These are phyloP conservation scores for Australoheros facetus DNA, from an alignment of 2,797 vertebrate species.

Conservation along the genomic window DNA sequence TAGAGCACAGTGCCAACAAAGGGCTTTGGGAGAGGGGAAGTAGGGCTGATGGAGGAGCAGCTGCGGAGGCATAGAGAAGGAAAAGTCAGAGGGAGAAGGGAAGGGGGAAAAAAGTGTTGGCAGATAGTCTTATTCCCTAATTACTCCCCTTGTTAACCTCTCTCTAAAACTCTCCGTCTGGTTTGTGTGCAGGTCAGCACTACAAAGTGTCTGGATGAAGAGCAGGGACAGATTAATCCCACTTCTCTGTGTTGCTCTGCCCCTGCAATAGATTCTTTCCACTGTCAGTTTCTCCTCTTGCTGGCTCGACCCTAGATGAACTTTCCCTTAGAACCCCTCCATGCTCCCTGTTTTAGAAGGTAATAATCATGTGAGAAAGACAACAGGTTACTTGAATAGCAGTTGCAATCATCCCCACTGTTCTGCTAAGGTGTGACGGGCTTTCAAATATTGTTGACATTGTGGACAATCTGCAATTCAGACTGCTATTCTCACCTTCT, in stretches of 20 bases:
- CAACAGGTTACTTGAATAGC: constrained; percentile 32
- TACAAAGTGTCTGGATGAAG: constrained; percentile 66
- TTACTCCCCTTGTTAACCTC: constrained; percentile 77
- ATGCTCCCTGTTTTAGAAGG: constrained; percentile 29
- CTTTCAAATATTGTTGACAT: constrained; percentile 20
- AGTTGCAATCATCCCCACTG: constrained; percentile 17
- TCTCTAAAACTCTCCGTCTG: constrained; percentile 48
- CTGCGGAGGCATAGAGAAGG: constrained; percentile 40
- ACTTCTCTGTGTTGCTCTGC: constrained; percentile 37
- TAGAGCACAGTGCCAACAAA: constrained; percentile 65
- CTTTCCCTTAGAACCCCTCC: constrained; percentile 29
- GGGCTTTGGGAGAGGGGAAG: constrained; percentile 60
- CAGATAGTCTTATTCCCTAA: constrained; percentile 74
- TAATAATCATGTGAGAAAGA: constrained; percentile 41
- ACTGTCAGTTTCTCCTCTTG: constrained; percentile 46
- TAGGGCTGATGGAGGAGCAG: constrained; percentile 54
- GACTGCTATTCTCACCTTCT: not conserved
- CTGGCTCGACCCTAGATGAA: constrained; percentile 32
- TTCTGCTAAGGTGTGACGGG: constrained; percentile 16
- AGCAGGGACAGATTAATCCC: constrained; percentile 70
- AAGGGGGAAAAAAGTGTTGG: constrained; percentile 44
- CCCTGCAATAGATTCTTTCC: constrained; percentile 53
- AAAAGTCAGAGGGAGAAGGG: constrained; percentile 55
- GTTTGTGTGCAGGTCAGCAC: constrained; percentile 56
- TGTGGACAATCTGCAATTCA: not conserved